phyloP scores from a whole-genome alignment of 1,140 invertebrate species.

The Coptotermes formosanus region DNA sequence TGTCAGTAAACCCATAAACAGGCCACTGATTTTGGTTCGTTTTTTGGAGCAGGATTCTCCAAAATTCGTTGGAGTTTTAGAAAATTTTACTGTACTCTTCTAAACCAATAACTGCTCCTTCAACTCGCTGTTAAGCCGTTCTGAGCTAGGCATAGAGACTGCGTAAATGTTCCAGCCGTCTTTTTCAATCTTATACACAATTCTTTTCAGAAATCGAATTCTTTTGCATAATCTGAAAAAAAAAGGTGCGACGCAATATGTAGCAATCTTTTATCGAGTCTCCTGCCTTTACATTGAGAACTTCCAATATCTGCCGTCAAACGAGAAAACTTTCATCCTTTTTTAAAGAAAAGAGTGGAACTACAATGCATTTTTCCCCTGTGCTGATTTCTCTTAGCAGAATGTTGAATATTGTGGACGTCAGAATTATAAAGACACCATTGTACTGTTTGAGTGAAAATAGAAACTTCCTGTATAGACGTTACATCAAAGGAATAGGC shows the following conservation, averaged over 20 bases:
- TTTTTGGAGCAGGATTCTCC: neutral
- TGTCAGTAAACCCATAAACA: neutral
- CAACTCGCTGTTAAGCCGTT: neutral
- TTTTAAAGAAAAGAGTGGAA: neutral
- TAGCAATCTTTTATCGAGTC: neutral
- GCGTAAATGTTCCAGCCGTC: constrained; percentile 3
- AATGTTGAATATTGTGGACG: neutral
- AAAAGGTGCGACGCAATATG: neutral
- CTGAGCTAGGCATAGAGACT: neutral
- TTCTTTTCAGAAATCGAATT: constrained; percentile 14
- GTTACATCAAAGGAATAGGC: too few species aligned
- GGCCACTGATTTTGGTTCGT: neutral
- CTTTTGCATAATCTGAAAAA: neutral
- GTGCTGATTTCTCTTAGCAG: neutral
- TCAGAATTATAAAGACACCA: neutral
- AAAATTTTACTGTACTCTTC: neutral
- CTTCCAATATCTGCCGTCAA: constrained; percentile 15
- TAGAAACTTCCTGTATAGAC: too few species aligned
- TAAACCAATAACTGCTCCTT: neutral
- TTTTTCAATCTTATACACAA: constrained; percentile 18
- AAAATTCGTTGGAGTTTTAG: neutral
- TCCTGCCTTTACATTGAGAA: constrained; percentile 8
- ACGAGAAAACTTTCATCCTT: constrained; percentile 16
- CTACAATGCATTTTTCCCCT: neutral
- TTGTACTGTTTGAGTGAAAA: neutral